A percentile compares a stretch with the other conserved stretches of the same genome.
Evolutionary conservation across 2,797 vertebrate genomes (phyloP).

Genomic region (Clamator glandarius): DNA sequence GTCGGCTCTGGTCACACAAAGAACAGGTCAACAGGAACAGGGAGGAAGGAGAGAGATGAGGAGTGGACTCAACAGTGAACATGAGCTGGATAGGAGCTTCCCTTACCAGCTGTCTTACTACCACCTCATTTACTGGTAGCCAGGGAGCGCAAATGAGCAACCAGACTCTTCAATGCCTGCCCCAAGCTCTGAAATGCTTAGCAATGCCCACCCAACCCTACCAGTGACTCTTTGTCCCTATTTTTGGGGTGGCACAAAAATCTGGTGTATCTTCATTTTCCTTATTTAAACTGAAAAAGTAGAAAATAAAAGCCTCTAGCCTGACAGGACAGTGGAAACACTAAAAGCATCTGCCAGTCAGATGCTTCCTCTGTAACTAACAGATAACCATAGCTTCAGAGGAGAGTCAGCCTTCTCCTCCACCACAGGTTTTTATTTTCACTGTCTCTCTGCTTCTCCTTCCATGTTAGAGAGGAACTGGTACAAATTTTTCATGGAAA

Average conservation of each 20-base stretch:
- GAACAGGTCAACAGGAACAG: fast-evolving
- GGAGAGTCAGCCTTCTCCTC: not conserved
- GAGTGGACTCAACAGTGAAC: not conserved
- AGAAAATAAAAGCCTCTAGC: not conserved
- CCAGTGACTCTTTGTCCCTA: not conserved
- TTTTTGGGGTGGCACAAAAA: not conserved
- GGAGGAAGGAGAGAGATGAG: not conserved
- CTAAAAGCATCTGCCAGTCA: not conserved
- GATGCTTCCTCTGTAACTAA: not conserved
- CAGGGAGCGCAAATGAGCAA: not conserved
- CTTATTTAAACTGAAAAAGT: not conserved
- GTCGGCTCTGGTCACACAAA: not conserved
- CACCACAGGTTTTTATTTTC: not conserved
- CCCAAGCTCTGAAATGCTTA: not conserved
- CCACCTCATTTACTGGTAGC: fast-evolving
- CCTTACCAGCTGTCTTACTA: not conserved
- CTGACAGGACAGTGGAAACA: not conserved
- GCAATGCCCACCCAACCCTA: not conserved
- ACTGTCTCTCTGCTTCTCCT: not conserved
- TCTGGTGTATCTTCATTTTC: not conserved
- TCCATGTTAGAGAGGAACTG: not conserved
- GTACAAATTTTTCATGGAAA: too few relatives aligned
- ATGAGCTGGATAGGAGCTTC: not conserved
- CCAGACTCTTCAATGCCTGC: not conserved
- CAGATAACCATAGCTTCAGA: not conserved